These are phyloP conservation scores for Gephyroberyx darwinii DNA, from an alignment of 2,797 vertebrate species.

Conservation along the genomic window DNA sequence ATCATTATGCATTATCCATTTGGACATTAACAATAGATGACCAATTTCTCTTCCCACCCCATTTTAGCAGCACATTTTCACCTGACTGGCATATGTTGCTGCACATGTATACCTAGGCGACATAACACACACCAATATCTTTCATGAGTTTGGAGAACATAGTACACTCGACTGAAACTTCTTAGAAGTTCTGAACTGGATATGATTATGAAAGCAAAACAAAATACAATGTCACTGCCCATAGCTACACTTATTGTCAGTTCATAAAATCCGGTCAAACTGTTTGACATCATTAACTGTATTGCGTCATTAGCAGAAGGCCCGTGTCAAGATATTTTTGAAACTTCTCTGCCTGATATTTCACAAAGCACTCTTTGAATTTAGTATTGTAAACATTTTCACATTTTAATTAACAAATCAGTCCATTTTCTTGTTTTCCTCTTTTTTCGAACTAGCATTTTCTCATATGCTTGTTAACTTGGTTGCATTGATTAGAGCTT, in stretches of 20 bases:
- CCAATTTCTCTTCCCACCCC: constrained; percentile 63
- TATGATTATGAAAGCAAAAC: constrained; percentile 10
- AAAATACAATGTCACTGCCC: neutral
- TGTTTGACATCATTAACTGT: neutral
- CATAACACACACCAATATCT: constrained; percentile 6
- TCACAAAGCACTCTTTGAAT: neutral
- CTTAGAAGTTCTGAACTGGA: neutral
- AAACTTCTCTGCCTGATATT: neutral
- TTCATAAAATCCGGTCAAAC: constrained; percentile 8
- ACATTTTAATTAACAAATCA: too few species aligned
- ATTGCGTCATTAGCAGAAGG: neutral
- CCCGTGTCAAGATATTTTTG: neutral
- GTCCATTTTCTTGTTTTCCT: too few species aligned
- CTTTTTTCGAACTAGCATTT: neutral
- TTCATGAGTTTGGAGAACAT: constrained; percentile 31
- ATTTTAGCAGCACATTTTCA: constrained; percentile 56
- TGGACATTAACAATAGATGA: constrained; percentile 80
- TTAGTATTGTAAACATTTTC: too few species aligned
- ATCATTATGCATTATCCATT: constrained; percentile 77
- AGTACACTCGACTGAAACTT: constrained; percentile 6
- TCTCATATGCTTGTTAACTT: neutral
- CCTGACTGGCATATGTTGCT: constrained; percentile 54
- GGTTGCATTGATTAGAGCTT: neutral
- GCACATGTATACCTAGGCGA: constrained; percentile 3
- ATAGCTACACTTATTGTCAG: constrained; percentile 3